phyloP scores from a whole-genome alignment of 2,797 vertebrate species.

The Poeciliopsis turneri region DNA sequence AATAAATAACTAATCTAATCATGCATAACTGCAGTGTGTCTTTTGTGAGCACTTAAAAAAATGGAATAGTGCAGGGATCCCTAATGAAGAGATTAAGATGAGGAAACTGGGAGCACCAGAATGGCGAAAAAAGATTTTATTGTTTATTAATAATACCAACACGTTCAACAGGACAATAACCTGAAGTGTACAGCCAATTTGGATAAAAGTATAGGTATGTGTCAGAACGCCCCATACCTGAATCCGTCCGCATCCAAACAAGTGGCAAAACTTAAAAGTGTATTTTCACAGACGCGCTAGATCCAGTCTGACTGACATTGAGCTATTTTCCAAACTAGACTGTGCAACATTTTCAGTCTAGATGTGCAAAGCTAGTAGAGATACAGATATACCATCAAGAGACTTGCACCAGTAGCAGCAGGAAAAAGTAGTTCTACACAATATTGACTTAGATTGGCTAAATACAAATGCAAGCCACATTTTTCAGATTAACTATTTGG shows the following conservation, averaged over 20 bases:
- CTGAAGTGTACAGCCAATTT: background rate
- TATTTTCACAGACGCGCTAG: background rate
- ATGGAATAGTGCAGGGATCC: slow-evolving; percentile 1
- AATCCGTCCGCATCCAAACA: background rate
- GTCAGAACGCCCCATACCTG: background rate
- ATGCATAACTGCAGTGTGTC: background rate
- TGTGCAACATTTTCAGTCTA: background rate
- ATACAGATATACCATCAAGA: background rate
- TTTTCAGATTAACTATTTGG: background rate
- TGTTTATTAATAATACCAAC: background rate
- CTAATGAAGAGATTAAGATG: background rate
- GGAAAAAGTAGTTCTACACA: background rate
- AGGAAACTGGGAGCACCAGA: background rate
- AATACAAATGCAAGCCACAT: background rate
- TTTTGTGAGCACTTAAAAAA: background rate
- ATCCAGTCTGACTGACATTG: background rate
- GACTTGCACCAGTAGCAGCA: background rate
- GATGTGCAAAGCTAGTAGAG: background rate
- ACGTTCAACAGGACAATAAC: background rate
- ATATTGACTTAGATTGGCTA: background rate
- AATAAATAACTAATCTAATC: background rate
- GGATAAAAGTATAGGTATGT: background rate
- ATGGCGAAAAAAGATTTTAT: background rate
- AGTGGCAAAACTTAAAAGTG: background rate
- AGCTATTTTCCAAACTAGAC: background rate